Conservation (phyloP, 2,797 vertebrate species). For the Benthosema pterotum region DNA sequence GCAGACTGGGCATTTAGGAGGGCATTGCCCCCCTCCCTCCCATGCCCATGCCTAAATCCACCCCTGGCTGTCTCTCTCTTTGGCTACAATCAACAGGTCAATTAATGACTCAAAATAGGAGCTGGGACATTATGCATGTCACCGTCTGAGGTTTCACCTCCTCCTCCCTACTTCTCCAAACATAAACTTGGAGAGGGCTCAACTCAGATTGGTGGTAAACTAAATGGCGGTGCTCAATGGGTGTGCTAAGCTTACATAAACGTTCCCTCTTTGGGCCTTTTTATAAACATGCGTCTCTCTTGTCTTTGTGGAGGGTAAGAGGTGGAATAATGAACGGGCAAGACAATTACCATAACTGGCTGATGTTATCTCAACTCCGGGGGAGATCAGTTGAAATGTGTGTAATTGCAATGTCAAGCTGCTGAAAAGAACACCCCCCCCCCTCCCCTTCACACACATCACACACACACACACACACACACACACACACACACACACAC, state of each 20-base stretch:
- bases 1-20: no score
- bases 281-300: slow-evolving; percentile 67
- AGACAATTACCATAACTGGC: slow-evolving; percentile 78
- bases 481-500: slow-evolving; percentile 33
- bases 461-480: slow-evolving; percentile 27
- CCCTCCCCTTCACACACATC: slow-evolving; percentile 30
- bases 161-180: slow-evolving; percentile 14
- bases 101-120: slow-evolving; percentile 11
- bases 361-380: slow-evolving; percentile 78
- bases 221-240: slow-evolving; percentile 32
- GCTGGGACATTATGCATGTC: slow-evolving; percentile 1
- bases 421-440: slow-evolving; percentile 72
- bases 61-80: slow-evolving; percentile 28
- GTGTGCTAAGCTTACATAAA: slow-evolving; percentile 51
- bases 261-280: slow-evolving; percentile 53
- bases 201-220: slow-evolving; percentile 21
- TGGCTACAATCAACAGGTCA: slow-evolving; percentile 22
- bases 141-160: background rate
- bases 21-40: no score
- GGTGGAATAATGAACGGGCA: slow-evolving; percentile 72
- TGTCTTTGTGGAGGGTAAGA: slow-evolving; percentile 51
- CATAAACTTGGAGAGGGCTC: slow-evolving; percentile 14
- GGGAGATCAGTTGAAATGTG: slow-evolving; percentile 76
- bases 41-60: no score
- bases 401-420: slow-evolving; percentile 87